phyloP scores from a whole-genome alignment of 2,888 invertebrate genomes.

The Perithous albicinctus region DNA sequence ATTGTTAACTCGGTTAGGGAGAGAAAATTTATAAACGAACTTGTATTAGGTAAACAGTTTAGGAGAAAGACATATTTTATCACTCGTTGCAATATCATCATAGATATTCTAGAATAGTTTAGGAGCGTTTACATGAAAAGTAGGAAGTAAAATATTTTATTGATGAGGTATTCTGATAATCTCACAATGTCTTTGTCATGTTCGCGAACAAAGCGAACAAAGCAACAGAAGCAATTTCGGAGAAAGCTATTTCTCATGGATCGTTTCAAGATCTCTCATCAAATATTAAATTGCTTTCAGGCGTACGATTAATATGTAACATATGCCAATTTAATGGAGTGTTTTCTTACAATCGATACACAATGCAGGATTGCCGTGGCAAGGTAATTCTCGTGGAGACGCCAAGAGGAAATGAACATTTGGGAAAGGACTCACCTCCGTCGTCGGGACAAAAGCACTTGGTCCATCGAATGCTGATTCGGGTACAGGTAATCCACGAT shows the following conservation, averaged over 20 bases:
- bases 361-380: neutral
- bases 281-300: too few species aligned
- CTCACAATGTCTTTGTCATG: too few species aligned
- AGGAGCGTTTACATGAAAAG: neutral
- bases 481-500: constrained; percentile 86
- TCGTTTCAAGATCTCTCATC: too few species aligned
- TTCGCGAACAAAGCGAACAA: too few species aligned
- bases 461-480: constrained; percentile 86
- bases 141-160: constrained; percentile 11
- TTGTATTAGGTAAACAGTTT: neutral
- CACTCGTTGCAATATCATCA: neutral
- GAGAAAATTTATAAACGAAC: constrained; percentile 1
- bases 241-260: too few species aligned
- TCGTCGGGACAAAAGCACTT: constrained; percentile 86
- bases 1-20: constrained; percentile 29
- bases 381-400: constrained; percentile 48
- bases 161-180: constrained; percentile 33
- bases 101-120: neutral
- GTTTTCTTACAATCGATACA: neutral
- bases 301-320: constrained; percentile 23
- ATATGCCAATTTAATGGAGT: neutral
- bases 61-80: neutral
- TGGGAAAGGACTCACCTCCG: constrained; percentile 85
- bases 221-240: too few species aligned
- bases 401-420: constrained; percentile 5